Base-by-base conservation (phyloP, 2,113 vertebrate species). In the Sigmodon hispidus region DNA sequence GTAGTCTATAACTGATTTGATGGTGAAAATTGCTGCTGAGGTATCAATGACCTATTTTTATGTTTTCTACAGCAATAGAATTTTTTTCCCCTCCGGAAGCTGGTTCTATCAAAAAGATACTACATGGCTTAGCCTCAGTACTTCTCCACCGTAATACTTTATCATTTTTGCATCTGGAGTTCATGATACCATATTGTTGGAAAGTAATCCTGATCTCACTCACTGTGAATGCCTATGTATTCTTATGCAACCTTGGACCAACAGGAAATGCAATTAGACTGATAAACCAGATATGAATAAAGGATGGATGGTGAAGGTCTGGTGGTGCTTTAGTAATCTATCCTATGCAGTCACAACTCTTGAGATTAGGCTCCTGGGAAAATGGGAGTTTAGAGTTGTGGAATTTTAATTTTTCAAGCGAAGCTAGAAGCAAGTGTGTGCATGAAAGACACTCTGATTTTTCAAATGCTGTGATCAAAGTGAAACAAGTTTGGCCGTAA, bases 41-140 rank as follows among this genome's bases (percentile, higher is more conserved):
- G 11, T 87, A 89, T 76, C 76, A 57, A 89, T 96, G 13, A 81
- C 45, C 72, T 89, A 77, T 92, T 97, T 96, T 84, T 89, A 87
- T 87, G 45, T 89, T 91, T 95, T 87, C 59, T 94, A 16, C 26
- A 70, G 63, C 19, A 90, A 72, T 7, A 94, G 3, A 92, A 92
- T 86, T 75, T 12, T 70, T 45, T 95, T 45, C 91, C 95, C 19
- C 43, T 95, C 61, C 22, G 34, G 31, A 77, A 87, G 34, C 57
- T 52, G 61, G 3, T 65, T 96, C 63, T 94, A 24, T 83, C 36
- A 72, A 40, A 73, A 96, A 43, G 55, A 77, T 87, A 61, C 2
- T 7, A 48, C 85, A 36, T 69, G n/a, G 4, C 17, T 91, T 73
- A 76, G 15, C 55, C 72, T 31, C 21, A 55, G n/a, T 24, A 21